Conservation (phyloP, 2,113 vertebrate species). For the Acrocephalus kingi region DNA sequence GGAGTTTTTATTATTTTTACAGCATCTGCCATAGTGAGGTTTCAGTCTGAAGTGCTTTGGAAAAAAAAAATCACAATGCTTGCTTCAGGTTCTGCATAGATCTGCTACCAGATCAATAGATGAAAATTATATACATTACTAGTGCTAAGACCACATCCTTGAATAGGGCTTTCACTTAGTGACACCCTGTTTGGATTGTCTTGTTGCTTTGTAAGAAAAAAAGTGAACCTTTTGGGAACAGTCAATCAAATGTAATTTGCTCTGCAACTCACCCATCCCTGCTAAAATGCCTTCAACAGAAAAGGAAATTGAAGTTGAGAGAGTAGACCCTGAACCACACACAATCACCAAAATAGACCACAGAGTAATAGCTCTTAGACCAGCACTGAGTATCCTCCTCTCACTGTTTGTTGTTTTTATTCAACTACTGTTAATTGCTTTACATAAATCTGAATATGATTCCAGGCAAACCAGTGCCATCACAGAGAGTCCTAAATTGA, state of each 20-base stretch:
- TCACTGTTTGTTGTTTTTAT: neutral
- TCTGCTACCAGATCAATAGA: neutral
- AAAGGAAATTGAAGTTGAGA: conserved; percentile 2
- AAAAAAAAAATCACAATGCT: neutral
- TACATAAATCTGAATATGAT: conserved; percentile 11
- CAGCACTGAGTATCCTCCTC: neutral
- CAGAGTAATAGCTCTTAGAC: conserved; percentile 14
- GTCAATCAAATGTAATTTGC: neutral
- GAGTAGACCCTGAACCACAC: neutral
- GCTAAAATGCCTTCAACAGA: neutral
- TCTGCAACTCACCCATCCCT: neutral
- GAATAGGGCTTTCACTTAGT: neutral
- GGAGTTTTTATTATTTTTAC: neutral
- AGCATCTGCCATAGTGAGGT: neutral
- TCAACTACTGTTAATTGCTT: neutral
- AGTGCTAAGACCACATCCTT: neutral
- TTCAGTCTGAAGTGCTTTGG: neutral
- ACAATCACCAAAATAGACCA: neutral
- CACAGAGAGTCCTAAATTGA: neutral
- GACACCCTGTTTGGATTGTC: neutral
- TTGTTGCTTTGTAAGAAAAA: neutral
- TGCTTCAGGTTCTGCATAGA: neutral
- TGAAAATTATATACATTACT: neutral
- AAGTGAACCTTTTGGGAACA: neutral
- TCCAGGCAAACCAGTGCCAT: neutral